phyloP scores from a whole-genome alignment of 35 echinoderm and acorn worm species.

The Strongylocentrotus purpuratus region DNA sequence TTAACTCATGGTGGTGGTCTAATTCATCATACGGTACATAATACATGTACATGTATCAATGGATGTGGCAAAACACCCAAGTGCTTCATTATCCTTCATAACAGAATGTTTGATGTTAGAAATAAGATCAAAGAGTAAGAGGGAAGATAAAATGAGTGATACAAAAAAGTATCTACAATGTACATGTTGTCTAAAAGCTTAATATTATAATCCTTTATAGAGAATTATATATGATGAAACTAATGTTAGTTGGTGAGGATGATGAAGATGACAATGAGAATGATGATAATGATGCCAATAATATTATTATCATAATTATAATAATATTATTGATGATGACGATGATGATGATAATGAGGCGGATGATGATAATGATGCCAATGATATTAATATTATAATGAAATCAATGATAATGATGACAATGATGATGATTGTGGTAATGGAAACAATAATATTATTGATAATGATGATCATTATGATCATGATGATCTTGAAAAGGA shows the following conservation, averaged over 20 bases:
- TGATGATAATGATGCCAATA: background rate
- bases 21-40: background rate
- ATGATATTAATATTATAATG: background rate
- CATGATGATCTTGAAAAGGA: conserved; percentile 25
- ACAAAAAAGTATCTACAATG: too few species aligned
- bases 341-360: background rate
- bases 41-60: too few species aligned
- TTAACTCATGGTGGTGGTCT: background rate
- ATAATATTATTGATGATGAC: background rate
- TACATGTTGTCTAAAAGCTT: too few species aligned
- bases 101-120: too few species aligned
- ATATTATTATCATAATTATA: background rate
- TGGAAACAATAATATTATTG: background rate
- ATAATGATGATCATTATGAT: background rate
- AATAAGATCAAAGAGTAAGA: too few species aligned
- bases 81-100: too few species aligned
- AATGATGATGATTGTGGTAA: background rate
- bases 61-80: too few species aligned
- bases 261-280: background rate
- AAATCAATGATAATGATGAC: background rate
- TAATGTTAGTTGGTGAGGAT: too few species aligned
- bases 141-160: too few species aligned
- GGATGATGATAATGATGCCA: background rate
- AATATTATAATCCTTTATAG: too few species aligned
- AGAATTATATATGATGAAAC: too few species aligned